Percentiles rank a stretch among this genome's conserved stretches.
These are phyloP conservation scores for Daboia siamensis DNA, from an alignment of 2,113 vertebrate species.

Conservation along the genomic window DNA sequence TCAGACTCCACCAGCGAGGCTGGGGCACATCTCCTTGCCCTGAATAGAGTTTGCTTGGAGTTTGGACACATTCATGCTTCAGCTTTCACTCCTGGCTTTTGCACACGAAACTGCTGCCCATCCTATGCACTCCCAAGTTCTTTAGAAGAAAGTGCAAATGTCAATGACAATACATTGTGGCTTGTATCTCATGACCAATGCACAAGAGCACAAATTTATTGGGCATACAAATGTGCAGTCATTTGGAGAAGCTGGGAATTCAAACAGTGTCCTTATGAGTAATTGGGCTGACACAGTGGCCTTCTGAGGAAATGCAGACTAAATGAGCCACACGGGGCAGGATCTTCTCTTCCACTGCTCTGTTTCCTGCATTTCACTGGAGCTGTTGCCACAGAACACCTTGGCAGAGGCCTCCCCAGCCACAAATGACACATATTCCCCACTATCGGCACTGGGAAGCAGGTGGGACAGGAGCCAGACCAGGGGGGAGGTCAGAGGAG, in stretches of 20 bases:
- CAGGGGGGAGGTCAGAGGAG: not conserved
- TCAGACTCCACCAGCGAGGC: not conserved
- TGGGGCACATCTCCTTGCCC: not conserved
- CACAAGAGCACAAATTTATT: not conserved
- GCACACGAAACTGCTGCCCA: rapidly evolving
- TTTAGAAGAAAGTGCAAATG: not conserved
- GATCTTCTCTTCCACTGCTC: not conserved
- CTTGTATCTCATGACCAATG: not conserved
- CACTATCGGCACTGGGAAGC: not conserved
- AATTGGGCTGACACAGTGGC: not conserved
- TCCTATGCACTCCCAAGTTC: not conserved
- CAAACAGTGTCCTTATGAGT: not conserved
- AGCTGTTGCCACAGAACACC: not conserved
- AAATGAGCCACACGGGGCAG: not conserved
- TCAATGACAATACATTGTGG: too few relatives aligned
- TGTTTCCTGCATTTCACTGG: not conserved
- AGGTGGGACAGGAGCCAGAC: not conserved
- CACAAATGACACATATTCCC: not conserved
- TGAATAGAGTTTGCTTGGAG: too few relatives aligned
- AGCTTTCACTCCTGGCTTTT: not conserved
- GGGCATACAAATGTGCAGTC: not conserved
- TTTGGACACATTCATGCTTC: not conserved
- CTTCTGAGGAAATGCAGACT: not conserved
- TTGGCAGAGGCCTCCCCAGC: not conserved
- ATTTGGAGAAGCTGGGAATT: not conserved